Conservation (phyloP, 92 coral and sea anemone species). For the Heteractis magnifica region DNA sequence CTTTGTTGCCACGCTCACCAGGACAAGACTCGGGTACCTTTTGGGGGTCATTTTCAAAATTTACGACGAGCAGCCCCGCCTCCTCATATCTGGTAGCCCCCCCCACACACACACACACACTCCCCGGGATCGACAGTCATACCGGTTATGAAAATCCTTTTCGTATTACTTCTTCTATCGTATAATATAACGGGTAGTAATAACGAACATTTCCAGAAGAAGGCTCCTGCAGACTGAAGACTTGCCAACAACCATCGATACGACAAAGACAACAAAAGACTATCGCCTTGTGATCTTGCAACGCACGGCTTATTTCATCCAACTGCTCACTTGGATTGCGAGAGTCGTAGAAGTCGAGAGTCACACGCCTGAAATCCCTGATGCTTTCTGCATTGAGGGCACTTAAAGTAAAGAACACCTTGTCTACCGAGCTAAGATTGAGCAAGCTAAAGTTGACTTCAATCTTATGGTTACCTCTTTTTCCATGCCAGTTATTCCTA, state of each 20-base stretch:
- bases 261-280: slow-evolving; percentile 48
- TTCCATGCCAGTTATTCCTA: slow-evolving; percentile 1
- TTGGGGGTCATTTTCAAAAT: too few relatives aligned
- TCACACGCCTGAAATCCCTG: slow-evolving; percentile 14
- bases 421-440: slow-evolving; percentile 1
- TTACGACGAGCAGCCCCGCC: too few relatives aligned
- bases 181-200: not conserved
- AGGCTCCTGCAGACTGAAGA: slow-evolving; percentile 35
- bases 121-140: not conserved
- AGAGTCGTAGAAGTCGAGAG: slow-evolving; percentile 43
- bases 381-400: slow-evolving; percentile 39
- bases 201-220: slow-evolving; percentile 35
- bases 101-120: too few relatives aligned
- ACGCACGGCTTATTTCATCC: slow-evolving; percentile 26
- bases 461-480: slow-evolving; percentile 24
- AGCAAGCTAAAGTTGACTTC: slow-evolving; percentile 22
- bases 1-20: too few relatives aligned
- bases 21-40: too few relatives aligned
- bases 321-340: slow-evolving; percentile 37
- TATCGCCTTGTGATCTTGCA: slow-evolving; percentile 24
- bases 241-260: slow-evolving; percentile 40
- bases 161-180: slow-evolving; percentile 20
- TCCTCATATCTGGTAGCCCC: too few relatives aligned
- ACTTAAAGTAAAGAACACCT: slow-evolving; percentile 39
- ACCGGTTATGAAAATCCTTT: slow-evolving; percentile 21